Evolutionary conservation across 2,888 invertebrate genomes (phyloP).

Genomic region (Poecilus cupreus): DNA sequence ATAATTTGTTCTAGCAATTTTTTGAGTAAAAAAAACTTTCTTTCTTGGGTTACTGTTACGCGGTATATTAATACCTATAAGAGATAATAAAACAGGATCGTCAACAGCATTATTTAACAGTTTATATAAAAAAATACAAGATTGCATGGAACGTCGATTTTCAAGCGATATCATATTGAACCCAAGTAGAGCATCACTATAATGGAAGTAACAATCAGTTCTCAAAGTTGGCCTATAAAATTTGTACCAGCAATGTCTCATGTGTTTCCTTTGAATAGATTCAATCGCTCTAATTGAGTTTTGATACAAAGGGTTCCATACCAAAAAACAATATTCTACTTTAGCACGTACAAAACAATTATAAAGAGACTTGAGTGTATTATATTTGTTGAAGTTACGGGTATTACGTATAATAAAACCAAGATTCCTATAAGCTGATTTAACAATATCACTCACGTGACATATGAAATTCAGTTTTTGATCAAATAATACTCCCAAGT

Average conservation of each 20-base stretch:
- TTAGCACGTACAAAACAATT: neutral
- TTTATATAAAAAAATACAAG: too few species aligned
- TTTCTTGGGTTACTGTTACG: too few species aligned
- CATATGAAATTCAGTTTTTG: too few species aligned
- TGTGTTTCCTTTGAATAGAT: neutral
- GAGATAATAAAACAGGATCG: too few species aligned
- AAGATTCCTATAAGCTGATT: neutral
- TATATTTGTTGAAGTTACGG: neutral
- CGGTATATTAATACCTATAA: too few species aligned
- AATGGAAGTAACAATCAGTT: neutral
- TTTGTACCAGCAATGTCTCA: neutral
- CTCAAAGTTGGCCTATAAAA: too few species aligned
- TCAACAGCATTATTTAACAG: too few species aligned
- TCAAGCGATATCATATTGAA: neutral
- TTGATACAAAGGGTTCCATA: neutral
- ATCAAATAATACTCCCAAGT: too few species aligned
- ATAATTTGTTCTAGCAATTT: too few species aligned
- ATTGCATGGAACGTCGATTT: neutral
- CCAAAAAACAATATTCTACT: neutral
- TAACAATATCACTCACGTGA: too few species aligned
- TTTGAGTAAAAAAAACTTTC: too few species aligned
- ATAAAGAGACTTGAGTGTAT: neutral
- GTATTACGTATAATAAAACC: neutral
- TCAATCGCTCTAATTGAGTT: neutral
- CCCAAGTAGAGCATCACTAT: neutral